Evolutionary conservation across 1,140 invertebrate genomes (phyloP), one percentile per base, ranked within the genome.

Genomic region (Diprion similis): DNA sequence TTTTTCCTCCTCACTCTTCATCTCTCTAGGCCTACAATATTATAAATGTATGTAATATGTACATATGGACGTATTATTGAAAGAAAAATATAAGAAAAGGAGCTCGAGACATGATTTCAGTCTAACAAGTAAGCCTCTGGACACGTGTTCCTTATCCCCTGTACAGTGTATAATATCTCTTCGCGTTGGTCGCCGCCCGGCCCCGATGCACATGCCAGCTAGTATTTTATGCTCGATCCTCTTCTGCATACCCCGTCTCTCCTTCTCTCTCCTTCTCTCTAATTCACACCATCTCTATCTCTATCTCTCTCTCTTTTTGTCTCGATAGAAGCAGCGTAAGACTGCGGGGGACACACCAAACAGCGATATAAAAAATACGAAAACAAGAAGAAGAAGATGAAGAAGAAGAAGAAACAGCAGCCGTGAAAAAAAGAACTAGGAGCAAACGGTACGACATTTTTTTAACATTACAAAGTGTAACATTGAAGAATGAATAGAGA

Each of bases 101-200:
- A 17, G 51, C n/a, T 59, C n/a, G 51, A 59, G 51, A 59, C 11
- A 59, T 59, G 11, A 15, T 59, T 59, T 59, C 11, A 59, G 51
- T 59, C 51, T 37, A 37, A n/a, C n/a, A n/a, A 37, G 24, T 37
- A 37, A 37, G 24, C 24, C 24, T 37, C 24, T 59, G n/a, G 51
- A 59, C 51, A 59, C 51, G 51, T 59, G 51, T 59, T 59, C 51
- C 51, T 59, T 17, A 59, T 17, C 24, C 24, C n/a, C 11, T 59
- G n/a, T 59, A 59, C n/a, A 59, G 51, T 59, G n/a, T 59, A 17
- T 59, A 59, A 59, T 59, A 59, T 59, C 51, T 59, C 51, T 13
- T 59, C 51, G 51, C 51, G 51, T 59, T 59, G 51, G 51, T 59
- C 51, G 51, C 9, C 51, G 51, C 51, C 51, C n/a, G n/a, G n/a